Evolutionary conservation across 2,888 invertebrate genomes (phyloP), one percentile per base, ranked within the genome.

Genomic region (Melieria picta): DNA sequence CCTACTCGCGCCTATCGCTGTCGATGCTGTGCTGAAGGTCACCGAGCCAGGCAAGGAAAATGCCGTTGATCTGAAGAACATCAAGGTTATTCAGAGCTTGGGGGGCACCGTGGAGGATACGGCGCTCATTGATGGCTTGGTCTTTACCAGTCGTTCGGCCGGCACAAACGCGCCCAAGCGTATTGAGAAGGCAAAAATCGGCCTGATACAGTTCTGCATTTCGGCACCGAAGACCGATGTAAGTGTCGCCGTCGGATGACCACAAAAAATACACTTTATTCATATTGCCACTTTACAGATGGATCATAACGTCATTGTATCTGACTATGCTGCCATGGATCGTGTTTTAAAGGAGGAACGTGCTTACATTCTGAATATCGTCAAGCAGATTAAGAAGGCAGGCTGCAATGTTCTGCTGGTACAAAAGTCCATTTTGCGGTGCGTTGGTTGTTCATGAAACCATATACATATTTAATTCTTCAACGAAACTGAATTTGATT

Each of bases 241-340:
- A 86, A 90, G 91, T 88, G 42, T 11, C 16, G 7, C 46, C 45
- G 48, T 16, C 60, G 42, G 4, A 55, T 57, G 6, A 43, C 56
- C 16, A 43, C 16, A 5, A 30, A 4, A 46, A 3, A 13, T 45
- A 55, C 46, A 65, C 50, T 57, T 66, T 69, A 11, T 46, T 64
- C 57, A 13, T 5, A 45, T 30, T 30, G 50, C 11, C n/a, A 30
- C 46, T 52, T 63, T 64, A 16, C 80, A 94, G 93, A 97, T 98
- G 96, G 97, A 97, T 82, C 96, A 97, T 88, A 97, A 93, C 84
- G 93, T 96, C 4, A 91, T 99, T 80, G 97, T 99, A 42, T 96
- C 98, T 0, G 99, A 99, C 87, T 99, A 99, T 87, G 93, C 98
- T n/a, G 98, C 98, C 65, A 99, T 99, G 99, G 99, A 99, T 87